phyloP scores from a whole-genome alignment of 53 echinoderm and acorn worm species.

The Zoroaster sp. region DNA sequence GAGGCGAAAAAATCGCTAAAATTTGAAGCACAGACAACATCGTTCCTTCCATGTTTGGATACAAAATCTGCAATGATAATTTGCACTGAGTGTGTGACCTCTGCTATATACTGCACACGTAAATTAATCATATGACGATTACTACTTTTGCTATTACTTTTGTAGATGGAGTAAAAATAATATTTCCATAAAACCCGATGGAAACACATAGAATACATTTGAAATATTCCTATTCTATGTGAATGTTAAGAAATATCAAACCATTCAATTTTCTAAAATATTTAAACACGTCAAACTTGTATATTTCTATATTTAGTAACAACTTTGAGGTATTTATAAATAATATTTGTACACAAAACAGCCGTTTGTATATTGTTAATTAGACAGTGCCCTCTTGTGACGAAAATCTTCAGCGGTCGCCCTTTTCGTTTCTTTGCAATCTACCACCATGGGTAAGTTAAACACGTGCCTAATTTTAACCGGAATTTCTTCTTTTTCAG shows the following conservation, averaged over 20 bases:
- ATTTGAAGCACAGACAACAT: background rate
- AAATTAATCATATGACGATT: background rate
- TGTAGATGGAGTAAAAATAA: background rate
- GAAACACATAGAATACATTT: no score
- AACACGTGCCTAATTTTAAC: constrained; percentile 50
- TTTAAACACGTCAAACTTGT: no score
- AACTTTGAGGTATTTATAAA: no score
- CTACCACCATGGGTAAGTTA: constrained; percentile 47
- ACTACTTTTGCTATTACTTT: background rate
- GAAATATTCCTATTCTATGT: no score
- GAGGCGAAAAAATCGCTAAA: constrained; percentile 26
- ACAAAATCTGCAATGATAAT: background rate
- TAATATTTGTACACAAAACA: background rate
- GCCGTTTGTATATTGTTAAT: background rate
- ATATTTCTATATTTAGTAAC: no score
- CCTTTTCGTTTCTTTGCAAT: constrained; percentile 43
- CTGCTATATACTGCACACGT: no score
- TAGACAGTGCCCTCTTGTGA: constrained; percentile 38
- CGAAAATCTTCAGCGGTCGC: background rate
- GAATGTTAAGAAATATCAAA: no score
- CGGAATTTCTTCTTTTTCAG: background rate
- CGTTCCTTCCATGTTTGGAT: background rate
- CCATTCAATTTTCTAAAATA: no score
- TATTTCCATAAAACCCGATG: no score
- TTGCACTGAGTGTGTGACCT: background rate